Percentiles rank a stretch among this genome's conserved stretches.
phyloP scores from a whole-genome alignment of 2,888 invertebrate genomes.

The Campoplex capitator region DNA sequence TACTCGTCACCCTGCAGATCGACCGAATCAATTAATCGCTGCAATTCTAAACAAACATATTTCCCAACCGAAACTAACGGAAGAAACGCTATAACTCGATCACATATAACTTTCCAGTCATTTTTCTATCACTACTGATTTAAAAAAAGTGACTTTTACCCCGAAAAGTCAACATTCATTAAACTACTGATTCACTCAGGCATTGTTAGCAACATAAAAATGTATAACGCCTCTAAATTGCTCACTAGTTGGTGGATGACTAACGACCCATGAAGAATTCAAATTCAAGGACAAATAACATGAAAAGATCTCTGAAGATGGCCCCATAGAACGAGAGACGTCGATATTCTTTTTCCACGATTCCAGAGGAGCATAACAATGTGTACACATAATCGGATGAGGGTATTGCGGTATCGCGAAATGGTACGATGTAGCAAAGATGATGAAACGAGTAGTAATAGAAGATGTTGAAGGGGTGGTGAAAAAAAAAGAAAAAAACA shows the following conservation, averaged over 20 bases:
- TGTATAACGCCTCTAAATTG: background rate
- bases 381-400: constrained; percentile 50
- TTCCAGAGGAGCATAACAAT: constrained; percentile 45
- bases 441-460: constrained; percentile 36
- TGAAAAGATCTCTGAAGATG: background rate
- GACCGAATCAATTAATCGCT: background rate
- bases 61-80: background rate
- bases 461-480: constrained; percentile 46
- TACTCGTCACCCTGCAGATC: no score
- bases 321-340: background rate
- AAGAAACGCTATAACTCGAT: background rate
- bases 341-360: background rate
- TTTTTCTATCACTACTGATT: no score
- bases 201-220: background rate
- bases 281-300: background rate
- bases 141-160: no score
- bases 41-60: background rate
- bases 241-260: background rate
- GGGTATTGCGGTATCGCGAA: constrained; percentile 50
- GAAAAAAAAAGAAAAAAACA: constrained; percentile 49
- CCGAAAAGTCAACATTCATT: background rate
- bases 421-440: constrained; percentile 31
- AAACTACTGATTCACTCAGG: rapidly evolving
- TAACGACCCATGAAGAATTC: background rate
- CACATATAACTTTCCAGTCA: background rate